Evolutionary conservation across 2,888 invertebrate genomes (phyloP), one percentile per base, ranked within the genome.

Genomic region (Lasioglossum leucozonium): DNA sequence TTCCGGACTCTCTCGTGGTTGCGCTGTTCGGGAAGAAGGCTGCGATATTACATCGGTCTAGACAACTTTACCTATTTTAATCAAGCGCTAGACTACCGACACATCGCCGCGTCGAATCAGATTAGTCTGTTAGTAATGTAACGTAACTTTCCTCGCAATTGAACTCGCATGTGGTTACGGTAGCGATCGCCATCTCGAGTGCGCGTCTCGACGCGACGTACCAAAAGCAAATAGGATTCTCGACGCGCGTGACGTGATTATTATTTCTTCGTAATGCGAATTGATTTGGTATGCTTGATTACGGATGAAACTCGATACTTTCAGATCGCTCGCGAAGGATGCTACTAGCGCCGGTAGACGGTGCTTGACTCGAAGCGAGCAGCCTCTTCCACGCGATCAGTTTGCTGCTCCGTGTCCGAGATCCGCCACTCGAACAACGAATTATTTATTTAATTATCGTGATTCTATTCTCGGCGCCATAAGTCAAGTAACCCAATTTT

Each of bases 311-410:
- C 80, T 72, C 89, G 89, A 91, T 91, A 90, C 88, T 88, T 86
- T 77, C 86, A 79, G 89, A 88, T 86, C 87, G 89, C 92, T 93
- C 90, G 86, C 81, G 89, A 88, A 87, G 93, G 90, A 85, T 79
- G 71, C 84, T 86, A 79, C 89, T 83, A 86, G 65, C 6, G 67
- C 73, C 62, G 71, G 74, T 81, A 77, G 82, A 84, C 76, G 71
- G 72, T 85, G 81, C 90, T 91, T 89, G 88, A 90, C 90, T 88
- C 72, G n/a, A 86, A 87, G 89, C 85, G 71, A 72, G 79, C 77
- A 47, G 78, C 72, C 81, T 79, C 82, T 87, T 72, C 65, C 72
- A 55, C 76, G 65, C 79, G 84, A 76, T 77, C 79, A 79, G 69
- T 83, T 83, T 74, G 51, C 84, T 69, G 73, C 69, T 73, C 72